phyloP scores from a whole-genome alignment of 2,888 invertebrate genomes.

The Rhabditoides inermis region DNA sequence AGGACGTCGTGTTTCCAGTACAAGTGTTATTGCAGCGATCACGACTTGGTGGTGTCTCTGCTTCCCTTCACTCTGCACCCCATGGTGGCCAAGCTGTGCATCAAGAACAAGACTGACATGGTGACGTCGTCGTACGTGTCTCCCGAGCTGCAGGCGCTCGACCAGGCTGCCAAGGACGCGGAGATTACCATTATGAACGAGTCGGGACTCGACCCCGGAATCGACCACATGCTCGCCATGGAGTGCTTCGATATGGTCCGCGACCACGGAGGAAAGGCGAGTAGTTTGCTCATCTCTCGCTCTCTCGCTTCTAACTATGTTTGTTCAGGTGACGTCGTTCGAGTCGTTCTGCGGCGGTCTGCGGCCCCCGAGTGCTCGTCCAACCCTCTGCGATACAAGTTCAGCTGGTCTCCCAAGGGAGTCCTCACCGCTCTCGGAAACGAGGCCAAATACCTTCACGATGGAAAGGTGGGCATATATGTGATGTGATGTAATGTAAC shows the following conservation, averaged over 20 bases:
- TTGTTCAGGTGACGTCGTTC: conserved; percentile 71
- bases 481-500: conserved; percentile 9
- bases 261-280: conserved; percentile 69
- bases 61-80: conserved; percentile 84
- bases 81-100: conserved; percentile 73
- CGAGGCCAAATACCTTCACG: conserved; percentile 75
- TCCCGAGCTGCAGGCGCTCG: conserved; percentile 67
- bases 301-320: neutral
- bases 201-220: conserved; percentile 95
- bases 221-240: conserved; percentile 88
- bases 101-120: conserved; percentile 77
- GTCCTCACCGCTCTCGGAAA: conserved; percentile 81
- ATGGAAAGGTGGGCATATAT: conserved; percentile 63
- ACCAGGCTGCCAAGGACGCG: conserved; percentile 66
- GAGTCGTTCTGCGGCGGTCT: conserved; percentile 92
- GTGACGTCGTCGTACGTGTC: conserved; percentile 92
- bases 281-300: neutral
- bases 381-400: conserved; percentile 72
- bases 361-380: conserved; percentile 88
- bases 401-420: conserved; percentile 92
- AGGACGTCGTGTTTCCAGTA: conserved; percentile 54
- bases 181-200: conserved; percentile 90
- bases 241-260: conserved; percentile 88
- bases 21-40: conserved; percentile 55
- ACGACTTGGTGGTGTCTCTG: conserved; percentile 63